Base-by-base conservation (phyloP, 2,888 invertebrate species). In the Clusia tigrina region DNA sequence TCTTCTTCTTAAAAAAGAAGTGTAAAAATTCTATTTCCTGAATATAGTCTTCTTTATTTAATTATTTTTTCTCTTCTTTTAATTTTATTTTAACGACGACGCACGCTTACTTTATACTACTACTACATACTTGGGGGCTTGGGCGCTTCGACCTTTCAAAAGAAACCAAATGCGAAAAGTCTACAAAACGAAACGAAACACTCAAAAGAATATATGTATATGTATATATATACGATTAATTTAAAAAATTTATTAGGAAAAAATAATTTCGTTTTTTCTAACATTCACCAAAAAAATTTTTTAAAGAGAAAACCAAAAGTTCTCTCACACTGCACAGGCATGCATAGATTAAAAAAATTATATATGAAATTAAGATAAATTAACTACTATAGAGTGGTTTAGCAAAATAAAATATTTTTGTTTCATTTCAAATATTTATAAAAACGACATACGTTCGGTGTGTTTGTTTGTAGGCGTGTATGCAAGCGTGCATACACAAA, bases 201-300 rank as follows among this genome's bases (percentile, higher is more conserved):
- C n/a, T n/a, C n/a, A n/a, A n/a, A n/a, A n/a, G n/a, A n/a, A n/a
- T n/a, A n/a, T n/a, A n/a, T n/a, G n/a, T n/a, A n/a, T n/a, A n/a
- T n/a, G n/a, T n/a, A n/a, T n/a, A n/a, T n/a, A n/a, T n/a, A 12
- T n/a, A n/a, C n/a, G n/a, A n/a, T n/a, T n/a, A 9, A 37, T 37
- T 37, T 37, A 26, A 54, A 25, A 54, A 54, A 25, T 54, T 54
- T 54, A 54, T 54, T 54, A 17, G 54, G 25, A 18, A 25, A 23
- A 54, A 54, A 54, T 12, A 22, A 20, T 48, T 48, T 48, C 22
- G 20, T 20, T 48, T 17, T 15, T 54, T 54, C 25, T 20, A 48
- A 48, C 54, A 54, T 54, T 54, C 25, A 54, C 15, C 10, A 52
- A 20, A 52, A 52, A 52, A 23, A 52, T 54, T 5, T 20, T 20